A percentile compares a stretch with the other conserved stretches of the same genome.
phyloP scores from a whole-genome alignment of 2,113 vertebrate genomes.

The Mellivora capensis region DNA sequence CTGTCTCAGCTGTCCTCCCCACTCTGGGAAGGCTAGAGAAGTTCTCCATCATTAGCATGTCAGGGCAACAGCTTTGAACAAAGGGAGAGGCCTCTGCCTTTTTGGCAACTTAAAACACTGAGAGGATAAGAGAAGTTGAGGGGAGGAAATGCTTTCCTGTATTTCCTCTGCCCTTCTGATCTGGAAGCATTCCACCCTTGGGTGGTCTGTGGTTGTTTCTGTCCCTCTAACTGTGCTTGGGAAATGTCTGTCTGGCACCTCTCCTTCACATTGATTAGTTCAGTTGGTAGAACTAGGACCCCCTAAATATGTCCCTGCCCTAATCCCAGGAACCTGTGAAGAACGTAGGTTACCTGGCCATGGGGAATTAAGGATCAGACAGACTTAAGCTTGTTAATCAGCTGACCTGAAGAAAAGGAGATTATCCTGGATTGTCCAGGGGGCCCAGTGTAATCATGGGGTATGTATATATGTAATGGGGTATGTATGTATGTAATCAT shows the following conservation, averaged over 20 bases:
- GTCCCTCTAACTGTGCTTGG: not conserved
- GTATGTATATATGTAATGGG: no score
- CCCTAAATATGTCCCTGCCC: not conserved
- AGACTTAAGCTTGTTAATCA: not conserved
- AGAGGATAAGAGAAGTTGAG: not conserved
- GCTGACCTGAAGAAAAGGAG: not conserved
- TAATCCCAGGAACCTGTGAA: not conserved
- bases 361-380: not conserved
- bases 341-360: not conserved
- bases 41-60: conserved; percentile 20
- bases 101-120: conserved; percentile 10
- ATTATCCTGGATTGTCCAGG: not conserved
- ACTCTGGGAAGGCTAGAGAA: not conserved
- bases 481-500: no score
- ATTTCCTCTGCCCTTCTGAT: not conserved
- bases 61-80: conserved; percentile 15
- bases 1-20: not conserved
- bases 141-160: not conserved
- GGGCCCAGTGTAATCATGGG: not conserved
- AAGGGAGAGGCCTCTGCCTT: not conserved
- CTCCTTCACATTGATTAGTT: not conserved
- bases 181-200: not conserved
- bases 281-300: not conserved
- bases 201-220: not conserved
- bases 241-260: not conserved